Evolutionary conservation across 2,797 vertebrate species (phyloP), one percentile per base, ranked within the genome.

Genomic region (Anomalospiza imberbis): DNA sequence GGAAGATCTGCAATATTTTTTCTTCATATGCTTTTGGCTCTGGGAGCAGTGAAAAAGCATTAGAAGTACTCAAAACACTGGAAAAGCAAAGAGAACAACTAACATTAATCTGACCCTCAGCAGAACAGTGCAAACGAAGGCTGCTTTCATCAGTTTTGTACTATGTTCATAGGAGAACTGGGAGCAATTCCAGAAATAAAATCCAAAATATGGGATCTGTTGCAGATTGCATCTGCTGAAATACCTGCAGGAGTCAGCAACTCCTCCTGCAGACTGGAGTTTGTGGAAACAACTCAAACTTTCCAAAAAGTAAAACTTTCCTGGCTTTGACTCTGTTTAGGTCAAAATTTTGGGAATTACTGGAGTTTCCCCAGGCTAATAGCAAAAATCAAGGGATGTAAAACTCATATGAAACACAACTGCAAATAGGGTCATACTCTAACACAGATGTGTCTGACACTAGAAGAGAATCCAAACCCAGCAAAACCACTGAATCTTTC

Each of bases 121-220:
- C 29, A 79, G 71, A 92, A 75, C 60, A 83, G 88, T 67, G 74
- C 0, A 53, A 93, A 79, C 0, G 3, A 88, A 93, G 87, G 70
- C 55, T 38, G 24, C 76, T 94, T 95, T 91, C 83, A 93, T 97
- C 95, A 88, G 85, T 71, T 68, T 95, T 95, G 88, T 47, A 38
- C 80, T 81, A 34, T 44, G 47, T 87, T 96, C 94, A 96, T 71
- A 47, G 82, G 88, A 90, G 88, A 72, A 86, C 45, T 65, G 89
- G 95, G 91, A 96, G 28, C 77, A 96, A 84, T 95, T 95, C 89
- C 92, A 80, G 79, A 94, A 96, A 94, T 84, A 45, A 94, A 86
- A 90, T 73, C 79, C 85, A 86, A 90, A 97, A n/a, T 60, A 73
- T 17, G 71, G 57, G 83, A 70, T 76, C 74, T 86, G 26, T 53